These are phyloP conservation scores for Agapornis canus DNA, from an alignment of 2,797 vertebrate genomes.

Conservation along the genomic window DNA sequence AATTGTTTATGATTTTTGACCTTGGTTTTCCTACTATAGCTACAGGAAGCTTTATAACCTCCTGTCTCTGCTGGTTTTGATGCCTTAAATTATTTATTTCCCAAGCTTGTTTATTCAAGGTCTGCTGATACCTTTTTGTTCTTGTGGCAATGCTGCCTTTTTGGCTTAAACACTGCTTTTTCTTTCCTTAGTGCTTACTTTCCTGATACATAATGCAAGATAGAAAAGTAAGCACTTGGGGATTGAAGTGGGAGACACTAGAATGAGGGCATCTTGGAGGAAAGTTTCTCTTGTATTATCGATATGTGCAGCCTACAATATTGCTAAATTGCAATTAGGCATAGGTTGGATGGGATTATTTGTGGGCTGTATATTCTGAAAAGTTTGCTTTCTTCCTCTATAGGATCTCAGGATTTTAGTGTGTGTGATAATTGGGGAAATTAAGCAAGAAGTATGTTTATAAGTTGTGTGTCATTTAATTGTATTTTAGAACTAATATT, in stretches of 20 bases:
- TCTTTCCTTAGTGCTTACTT: neutral
- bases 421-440: neutral
- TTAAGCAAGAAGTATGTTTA: neutral
- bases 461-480: neutral
- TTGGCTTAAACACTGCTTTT: neutral
- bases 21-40: neutral
- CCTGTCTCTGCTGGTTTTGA: neutral
- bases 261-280: neutral
- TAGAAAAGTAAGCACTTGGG: neutral
- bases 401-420: neutral
- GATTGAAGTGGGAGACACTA: neutral
- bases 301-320: neutral
- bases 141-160: rapidly evolving
- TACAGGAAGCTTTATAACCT: neutral
- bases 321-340: neutral
- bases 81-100: neutral
- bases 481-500: neutral
- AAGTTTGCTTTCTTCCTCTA: neutral
- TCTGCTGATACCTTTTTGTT: neutral
- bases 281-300: neutral
- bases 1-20: neutral
- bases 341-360: neutral
- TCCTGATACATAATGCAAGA: neutral
- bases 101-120: neutral
- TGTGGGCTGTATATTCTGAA: neutral